These are phyloP conservation scores for Gobionotothen gibberifrons DNA, from an alignment of 2,797 vertebrate species.

Conservation along the genomic window DNA sequence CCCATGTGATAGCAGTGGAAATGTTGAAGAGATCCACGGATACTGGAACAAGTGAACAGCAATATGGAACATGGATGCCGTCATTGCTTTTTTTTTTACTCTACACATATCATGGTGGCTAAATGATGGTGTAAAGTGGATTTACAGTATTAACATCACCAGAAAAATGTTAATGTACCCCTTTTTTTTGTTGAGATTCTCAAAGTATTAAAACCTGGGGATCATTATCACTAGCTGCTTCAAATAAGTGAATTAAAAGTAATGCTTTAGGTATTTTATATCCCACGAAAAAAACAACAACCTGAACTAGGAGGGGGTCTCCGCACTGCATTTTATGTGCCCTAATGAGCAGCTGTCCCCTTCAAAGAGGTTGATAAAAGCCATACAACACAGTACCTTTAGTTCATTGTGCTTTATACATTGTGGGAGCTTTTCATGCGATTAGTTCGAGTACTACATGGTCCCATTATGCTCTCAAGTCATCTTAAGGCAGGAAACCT, in stretches of 20 bases:
- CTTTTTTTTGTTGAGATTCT: neutral
- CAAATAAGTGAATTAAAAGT: conserved; percentile 25
- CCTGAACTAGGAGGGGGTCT: conserved; percentile 8
- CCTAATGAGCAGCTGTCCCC: conserved; percentile 51
- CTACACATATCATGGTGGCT: conserved; percentile 1
- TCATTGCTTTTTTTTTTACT: conserved; percentile 44
- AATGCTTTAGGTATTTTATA: conserved; percentile 34
- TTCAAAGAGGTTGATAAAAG: conserved; percentile 40
- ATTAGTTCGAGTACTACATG: conserved; percentile 9
- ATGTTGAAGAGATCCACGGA: conserved; percentile 43
- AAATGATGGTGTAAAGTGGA: conserved; percentile 1
- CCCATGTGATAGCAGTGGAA: conserved; percentile 55
- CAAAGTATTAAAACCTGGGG: conserved; percentile 10
- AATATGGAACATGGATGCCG: conserved; percentile 47
- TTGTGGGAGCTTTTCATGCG: conserved; percentile 19
- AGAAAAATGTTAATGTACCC: neutral
- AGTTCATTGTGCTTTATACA: conserved; percentile 23
- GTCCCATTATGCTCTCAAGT: neutral
- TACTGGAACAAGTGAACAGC: conserved; percentile 54
- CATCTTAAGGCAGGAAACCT: too few relatives aligned
- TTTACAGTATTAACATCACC: neutral
- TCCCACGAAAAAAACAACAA: conserved; percentile 2
- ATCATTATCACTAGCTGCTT: conserved; percentile 14
- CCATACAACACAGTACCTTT: conserved; percentile 24
- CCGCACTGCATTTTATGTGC: conserved; percentile 31